Evolutionary conservation across 2,113 vertebrate species (phyloP), one percentile per base, ranked within the genome.

Genomic region (Vulpes vulpes): DNA sequence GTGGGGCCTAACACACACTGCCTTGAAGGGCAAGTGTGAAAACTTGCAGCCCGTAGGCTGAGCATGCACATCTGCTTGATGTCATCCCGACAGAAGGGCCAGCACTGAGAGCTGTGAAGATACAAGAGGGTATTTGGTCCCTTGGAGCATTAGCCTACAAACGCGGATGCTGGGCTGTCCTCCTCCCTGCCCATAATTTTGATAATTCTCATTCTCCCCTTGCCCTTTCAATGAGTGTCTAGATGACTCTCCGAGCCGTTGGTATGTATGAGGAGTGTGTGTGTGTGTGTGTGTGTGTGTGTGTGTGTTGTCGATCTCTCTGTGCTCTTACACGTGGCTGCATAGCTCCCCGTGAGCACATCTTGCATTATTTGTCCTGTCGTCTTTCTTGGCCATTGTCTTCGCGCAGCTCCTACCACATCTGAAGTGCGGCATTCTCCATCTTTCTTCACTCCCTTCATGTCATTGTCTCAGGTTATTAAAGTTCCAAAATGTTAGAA

Each of bases 21-120:
- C 16, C 15, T 89, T 65, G 71, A 69, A 69, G 16, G 74, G 65
- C 35, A 67, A 51, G 49, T 76, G 79, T 80, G 91, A 73, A 95
- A 83, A 65, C n/a, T 62, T 94, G 73, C 30, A 84, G 79, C 49
- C 32, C 57, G 8, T 8, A 86, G 79, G 78, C 80, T 79, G 62
- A 81, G 82, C 19, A 49, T 11, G 8, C 35, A 74, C 49, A 65
- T 84, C 43, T 67, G 80, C 49, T 57, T 49, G 35, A 51, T 60
- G 79, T 74, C 73, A 55, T 59, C 32, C 30, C 25, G 12, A 51
- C 88, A 88, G 62, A 95, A 92, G 60, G 80, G 19, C 27, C 43
- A 57, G 65, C 74, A 94, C 32, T 69, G 67, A 73, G 57, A 89
- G 78, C 88, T 53, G 51, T 87, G 81, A 94, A 67, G 60, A 67